Base-by-base conservation (phyloP, 1,140 invertebrate species). In the Apocrypta bakeri region DNA sequence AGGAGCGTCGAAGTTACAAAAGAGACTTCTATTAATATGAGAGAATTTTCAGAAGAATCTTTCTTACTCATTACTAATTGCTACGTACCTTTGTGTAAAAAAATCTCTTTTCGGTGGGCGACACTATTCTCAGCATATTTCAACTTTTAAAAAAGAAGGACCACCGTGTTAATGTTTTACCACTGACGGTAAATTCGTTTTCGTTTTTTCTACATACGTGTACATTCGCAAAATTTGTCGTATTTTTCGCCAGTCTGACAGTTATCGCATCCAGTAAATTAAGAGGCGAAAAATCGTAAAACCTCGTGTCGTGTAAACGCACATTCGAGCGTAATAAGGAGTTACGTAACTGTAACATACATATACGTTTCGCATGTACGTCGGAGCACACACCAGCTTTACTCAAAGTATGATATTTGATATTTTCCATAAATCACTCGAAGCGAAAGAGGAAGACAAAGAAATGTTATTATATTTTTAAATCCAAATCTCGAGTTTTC, bases 231-330 rank as follows among this genome's bases (percentile, higher is more conserved):
- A 72, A 79, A 48, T 79, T 42, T n/a, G 31, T 42, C 78, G 25
- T 80, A 73, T 80, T 25, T 79, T 79, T 11, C 72, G n/a, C 27
- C 21, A 11, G 27, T 37, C 17, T 63, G 79, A 81, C 79, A 81
- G 71, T 81, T 81, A 75, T 68, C 79, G 79, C 79, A 27, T 29
- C 61, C 33, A 75, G 56, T 81, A 81, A 81, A 81, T 81, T 42
- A 68, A 81, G 79, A 68, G 14, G 17, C 33, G 56, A 81, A 81
- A 81, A 75, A 81, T 81, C 72, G 79, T 75, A 81, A 81, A 81
- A 21, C 31, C 72, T 68, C 79, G 27, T 27, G 72, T 21, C 31
- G 69, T 63, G 56, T 27, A 40, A 68, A 48, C 17, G 73, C 21
- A 37, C 33, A 9, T 37, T n/a, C n/a, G n/a, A n/a, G 25, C 73